Percentiles rank a stretch among this genome's conserved stretches.
Evolutionary conservation across 2,888 invertebrate species (phyloP).

Genomic region (Gibbula magus): DNA sequence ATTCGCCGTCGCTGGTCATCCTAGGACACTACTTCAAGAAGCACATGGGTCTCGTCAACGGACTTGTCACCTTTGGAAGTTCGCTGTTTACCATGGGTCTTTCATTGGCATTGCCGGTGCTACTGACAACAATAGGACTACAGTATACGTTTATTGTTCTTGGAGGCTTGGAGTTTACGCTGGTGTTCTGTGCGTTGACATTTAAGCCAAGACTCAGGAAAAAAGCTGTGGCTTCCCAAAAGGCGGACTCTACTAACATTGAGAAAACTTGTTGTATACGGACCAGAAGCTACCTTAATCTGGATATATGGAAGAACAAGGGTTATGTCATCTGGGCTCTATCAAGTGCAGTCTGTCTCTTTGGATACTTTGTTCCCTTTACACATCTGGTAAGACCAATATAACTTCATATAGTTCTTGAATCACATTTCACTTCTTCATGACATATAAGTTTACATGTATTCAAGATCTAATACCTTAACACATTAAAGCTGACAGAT

Average conservation of each 20-base stretch:
- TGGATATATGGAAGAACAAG: slow-evolving; percentile 87
- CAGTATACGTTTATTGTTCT: slow-evolving; percentile 76
- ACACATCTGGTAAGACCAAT: slow-evolving; percentile 84
- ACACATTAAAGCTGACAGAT: too few species aligned
- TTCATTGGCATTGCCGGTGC: slow-evolving; percentile 61
- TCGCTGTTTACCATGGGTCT: slow-evolving; percentile 86
- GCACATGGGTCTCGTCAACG: slow-evolving; percentile 90
- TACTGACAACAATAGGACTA: slow-evolving; percentile 61
- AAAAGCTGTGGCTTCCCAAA: slow-evolving; percentile 56
- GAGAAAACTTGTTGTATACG: slow-evolving; percentile 75
- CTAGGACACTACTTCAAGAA: slow-evolving; percentile 92
- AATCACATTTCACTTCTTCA: too few species aligned
- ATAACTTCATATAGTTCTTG: too few species aligned
- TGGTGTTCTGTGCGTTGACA: slow-evolving; percentile 78
- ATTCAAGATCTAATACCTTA: too few species aligned
- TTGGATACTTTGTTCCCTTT: slow-evolving; percentile 92
- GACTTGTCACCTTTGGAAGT: slow-evolving; percentile 92
- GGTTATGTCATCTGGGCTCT: slow-evolving; percentile 90
- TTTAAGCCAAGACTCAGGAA: slow-evolving; percentile 69
- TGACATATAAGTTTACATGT: too few species aligned
- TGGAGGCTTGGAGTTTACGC: slow-evolving; percentile 82
- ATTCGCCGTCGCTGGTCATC: slow-evolving; percentile 93
- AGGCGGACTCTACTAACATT: slow-evolving; percentile 69
- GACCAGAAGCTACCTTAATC: slow-evolving; percentile 75
- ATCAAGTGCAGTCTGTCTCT: slow-evolving; percentile 89